phyloP scores from a whole-genome alignment of 2,113 vertebrate genomes.

The Hippocampus barbouri region DNA sequence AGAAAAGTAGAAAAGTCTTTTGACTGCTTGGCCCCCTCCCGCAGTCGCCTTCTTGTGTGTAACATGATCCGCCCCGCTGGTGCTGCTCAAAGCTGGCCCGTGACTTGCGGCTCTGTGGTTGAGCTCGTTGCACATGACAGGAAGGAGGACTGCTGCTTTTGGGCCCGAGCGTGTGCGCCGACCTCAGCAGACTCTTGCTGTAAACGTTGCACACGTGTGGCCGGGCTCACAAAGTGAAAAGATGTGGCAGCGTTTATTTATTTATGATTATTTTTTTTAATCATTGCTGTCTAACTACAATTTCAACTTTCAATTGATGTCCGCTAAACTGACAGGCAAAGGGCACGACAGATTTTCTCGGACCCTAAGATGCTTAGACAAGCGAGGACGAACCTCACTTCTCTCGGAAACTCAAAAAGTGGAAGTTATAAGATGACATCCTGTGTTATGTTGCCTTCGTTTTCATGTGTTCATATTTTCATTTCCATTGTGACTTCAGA shows the following conservation, averaged over 20 bases:
- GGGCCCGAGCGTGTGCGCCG: slow-evolving; percentile 27
- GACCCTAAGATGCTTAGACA: too few species aligned
- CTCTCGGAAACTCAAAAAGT: background rate
- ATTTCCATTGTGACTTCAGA: background rate
- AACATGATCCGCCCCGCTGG: slow-evolving; percentile 38
- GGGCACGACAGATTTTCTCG: too few species aligned
- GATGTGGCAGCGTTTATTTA: background rate
- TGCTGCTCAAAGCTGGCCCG: slow-evolving; percentile 11
- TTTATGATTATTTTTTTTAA: background rate
- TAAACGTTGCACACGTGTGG: slow-evolving; percentile 8
- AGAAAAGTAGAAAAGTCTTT: slow-evolving; percentile 47
- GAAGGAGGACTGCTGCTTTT: slow-evolving; percentile 46
- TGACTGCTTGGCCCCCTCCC: background rate
- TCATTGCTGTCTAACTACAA: background rate
- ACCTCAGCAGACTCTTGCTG: slow-evolving; percentile 32
- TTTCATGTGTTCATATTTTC: background rate
- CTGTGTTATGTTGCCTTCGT: background rate
- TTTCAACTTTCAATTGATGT: background rate
- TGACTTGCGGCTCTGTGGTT: slow-evolving; percentile 44
- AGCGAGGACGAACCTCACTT: too few species aligned
- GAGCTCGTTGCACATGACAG: slow-evolving; percentile 57
- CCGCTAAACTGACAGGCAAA: too few species aligned
- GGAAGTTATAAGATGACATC: too few species aligned
- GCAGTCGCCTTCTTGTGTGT: slow-evolving; percentile 12
- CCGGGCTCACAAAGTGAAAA: background rate